Evolutionary conservation across 2,888 invertebrate genomes (phyloP).

Genomic region (Clivina fossor): DNA sequence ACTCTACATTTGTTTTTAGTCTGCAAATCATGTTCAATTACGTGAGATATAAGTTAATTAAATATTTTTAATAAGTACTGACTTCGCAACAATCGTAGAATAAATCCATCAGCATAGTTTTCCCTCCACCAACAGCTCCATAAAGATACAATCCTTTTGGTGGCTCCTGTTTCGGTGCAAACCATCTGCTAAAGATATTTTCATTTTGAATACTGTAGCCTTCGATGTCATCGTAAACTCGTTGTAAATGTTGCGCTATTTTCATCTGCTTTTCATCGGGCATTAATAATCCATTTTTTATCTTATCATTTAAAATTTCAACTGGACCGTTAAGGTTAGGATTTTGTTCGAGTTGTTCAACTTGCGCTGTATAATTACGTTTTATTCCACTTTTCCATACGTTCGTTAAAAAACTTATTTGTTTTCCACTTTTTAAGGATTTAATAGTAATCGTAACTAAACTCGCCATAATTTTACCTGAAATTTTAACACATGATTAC

Average conservation of each 20-base stretch:
- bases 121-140: slow-evolving; percentile 93
- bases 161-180: slow-evolving; percentile 49
- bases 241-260: slow-evolving; percentile 70
- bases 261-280: slow-evolving; percentile 73
- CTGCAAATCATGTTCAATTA: no score
- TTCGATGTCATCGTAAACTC: slow-evolving; percentile 65
- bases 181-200: slow-evolving; percentile 52
- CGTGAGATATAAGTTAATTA: slow-evolving; percentile 6
- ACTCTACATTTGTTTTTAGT: slow-evolving; percentile 75
- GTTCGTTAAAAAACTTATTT: slow-evolving; percentile 16
- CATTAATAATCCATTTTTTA: slow-evolving; percentile 61
- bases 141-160: slow-evolving; percentile 85
- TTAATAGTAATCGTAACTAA: slow-evolving; percentile 23
- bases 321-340: slow-evolving; percentile 23
- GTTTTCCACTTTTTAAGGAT: slow-evolving; percentile 23
- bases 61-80: slow-evolving; percentile 32
- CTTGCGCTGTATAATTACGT: slow-evolving; percentile 24
- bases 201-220: slow-evolving; percentile 59
- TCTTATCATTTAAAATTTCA: slow-evolving; percentile 58
- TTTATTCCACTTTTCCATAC: slow-evolving; percentile 2
- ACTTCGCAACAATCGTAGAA: slow-evolving; percentile 81
- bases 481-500: slow-evolving; percentile 2
- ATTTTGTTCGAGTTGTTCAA: slow-evolving; percentile 10
- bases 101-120: slow-evolving; percentile 99
- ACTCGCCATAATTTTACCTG: slow-evolving; percentile 17